Conservation (phyloP, 2,113 vertebrate species). For the Casuarius casuarius region DNA sequence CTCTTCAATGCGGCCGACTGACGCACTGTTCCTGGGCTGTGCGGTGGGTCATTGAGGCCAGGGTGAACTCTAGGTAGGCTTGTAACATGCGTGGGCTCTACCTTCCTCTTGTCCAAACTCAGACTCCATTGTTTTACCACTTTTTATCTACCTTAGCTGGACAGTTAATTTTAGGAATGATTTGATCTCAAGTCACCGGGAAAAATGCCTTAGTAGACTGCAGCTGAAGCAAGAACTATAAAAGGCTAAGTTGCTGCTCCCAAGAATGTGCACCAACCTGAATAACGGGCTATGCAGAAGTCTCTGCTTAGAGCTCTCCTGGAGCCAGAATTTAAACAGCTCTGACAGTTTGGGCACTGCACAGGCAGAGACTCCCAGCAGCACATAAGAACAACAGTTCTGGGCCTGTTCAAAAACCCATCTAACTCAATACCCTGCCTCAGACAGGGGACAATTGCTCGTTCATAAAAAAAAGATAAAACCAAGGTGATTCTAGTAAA, state of each 20-base stretch:
- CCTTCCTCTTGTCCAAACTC: background rate
- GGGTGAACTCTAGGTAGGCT: background rate
- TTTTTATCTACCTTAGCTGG: background rate
- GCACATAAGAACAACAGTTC: accelerated
- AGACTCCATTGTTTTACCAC: background rate
- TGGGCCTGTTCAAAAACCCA: accelerated
- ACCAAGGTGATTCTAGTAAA: background rate
- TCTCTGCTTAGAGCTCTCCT: background rate
- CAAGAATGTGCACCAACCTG: conserved; percentile 64
- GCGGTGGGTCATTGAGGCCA: background rate
- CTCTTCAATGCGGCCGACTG: background rate
- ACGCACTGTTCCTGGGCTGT: accelerated
- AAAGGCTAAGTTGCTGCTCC: background rate
- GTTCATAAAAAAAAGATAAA: background rate
- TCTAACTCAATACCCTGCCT: background rate
- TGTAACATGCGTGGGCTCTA: accelerated
- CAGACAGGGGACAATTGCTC: background rate
- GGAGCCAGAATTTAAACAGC: background rate
- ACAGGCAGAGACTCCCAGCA: background rate
- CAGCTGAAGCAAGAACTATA: background rate
- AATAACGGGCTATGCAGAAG: background rate
- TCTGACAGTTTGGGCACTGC: background rate
- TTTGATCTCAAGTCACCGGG: background rate
- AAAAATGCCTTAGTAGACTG: background rate
- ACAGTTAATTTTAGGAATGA: background rate